Conservation (phyloP, 2,113 vertebrate species). For the Sminthopsis crassicaudata region DNA sequence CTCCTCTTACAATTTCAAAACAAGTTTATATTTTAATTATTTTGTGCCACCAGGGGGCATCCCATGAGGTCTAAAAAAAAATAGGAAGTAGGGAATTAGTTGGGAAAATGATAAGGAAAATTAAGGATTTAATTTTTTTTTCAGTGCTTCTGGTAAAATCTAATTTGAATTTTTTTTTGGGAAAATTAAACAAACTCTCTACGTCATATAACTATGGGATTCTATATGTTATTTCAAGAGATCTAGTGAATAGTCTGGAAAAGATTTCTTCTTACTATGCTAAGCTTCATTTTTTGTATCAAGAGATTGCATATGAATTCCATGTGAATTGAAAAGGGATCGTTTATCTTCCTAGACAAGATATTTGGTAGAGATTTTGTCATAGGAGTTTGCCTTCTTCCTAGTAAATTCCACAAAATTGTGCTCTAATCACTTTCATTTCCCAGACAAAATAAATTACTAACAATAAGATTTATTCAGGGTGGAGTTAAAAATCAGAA, state of each 20-base stretch:
- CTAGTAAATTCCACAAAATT: not conserved
- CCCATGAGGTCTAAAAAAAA: not conserved
- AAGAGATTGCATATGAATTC: not conserved
- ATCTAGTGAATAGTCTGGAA: constrained; percentile 12
- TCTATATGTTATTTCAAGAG: not conserved
- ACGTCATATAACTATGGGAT: not conserved
- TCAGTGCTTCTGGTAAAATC: not conserved
- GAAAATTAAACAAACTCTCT: not conserved
- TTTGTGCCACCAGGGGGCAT: not conserved
- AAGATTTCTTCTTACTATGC: not conserved
- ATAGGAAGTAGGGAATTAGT: not conserved
- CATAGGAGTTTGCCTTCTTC: constrained; percentile 19
- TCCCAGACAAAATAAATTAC: constrained; percentile 21
- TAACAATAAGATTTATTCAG: constrained; percentile 15
- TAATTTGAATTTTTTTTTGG: constrained; percentile 23
- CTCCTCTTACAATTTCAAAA: constrained; percentile 1
- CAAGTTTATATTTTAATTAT: constrained; percentile 15
- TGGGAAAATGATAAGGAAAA: constrained; percentile 46
- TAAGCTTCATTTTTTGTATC: constrained; percentile 45
- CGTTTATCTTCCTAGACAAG: not conserved
- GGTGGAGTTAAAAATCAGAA: not conserved
- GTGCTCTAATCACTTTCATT: constrained; percentile 18
- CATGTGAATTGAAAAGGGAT: not conserved
- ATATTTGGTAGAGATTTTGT: constrained; percentile 15
- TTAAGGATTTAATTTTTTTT: not conserved